A percentile compares a stretch with the other conserved stretches of the same genome.
Evolutionary conservation across 1,140 invertebrate species (phyloP).

Genomic region (Harpegnathos saltator): DNA sequence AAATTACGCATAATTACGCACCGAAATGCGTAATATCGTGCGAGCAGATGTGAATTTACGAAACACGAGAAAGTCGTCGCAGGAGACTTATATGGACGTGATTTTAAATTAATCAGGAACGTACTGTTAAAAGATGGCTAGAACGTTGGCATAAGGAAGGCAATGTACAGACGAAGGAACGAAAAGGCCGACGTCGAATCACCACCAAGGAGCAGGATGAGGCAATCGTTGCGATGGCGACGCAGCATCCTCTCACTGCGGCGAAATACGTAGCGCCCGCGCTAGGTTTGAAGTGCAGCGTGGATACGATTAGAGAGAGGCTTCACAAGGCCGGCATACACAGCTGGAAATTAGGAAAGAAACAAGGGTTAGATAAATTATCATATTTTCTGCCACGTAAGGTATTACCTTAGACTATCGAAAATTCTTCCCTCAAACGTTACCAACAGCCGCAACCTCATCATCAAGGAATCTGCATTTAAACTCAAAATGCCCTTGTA

Average conservation of each 20-base stretch:
- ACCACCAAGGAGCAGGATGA: conserved; percentile 85
- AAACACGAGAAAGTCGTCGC: conserved; percentile 19
- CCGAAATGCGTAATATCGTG: too few species aligned
- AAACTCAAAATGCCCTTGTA: not conserved
- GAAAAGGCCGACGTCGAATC: conserved; percentile 83
- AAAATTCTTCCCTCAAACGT: conserved; percentile 1
- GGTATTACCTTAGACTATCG: not conserved
- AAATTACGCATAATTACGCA: not conserved
- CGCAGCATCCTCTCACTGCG: conserved; percentile 83
- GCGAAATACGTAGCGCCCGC: conserved; percentile 84
- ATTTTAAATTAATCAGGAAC: conserved; percentile 76
- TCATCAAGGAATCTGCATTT: not conserved
- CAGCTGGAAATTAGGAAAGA: conserved; percentile 85
- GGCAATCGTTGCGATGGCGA: conserved; percentile 84
- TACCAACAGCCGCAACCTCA: not conserved
- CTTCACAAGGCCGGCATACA: conserved; percentile 85
- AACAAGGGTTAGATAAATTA: conserved; percentile 79
- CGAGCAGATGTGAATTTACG: conserved; percentile 16
- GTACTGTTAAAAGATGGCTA: conserved; percentile 84
- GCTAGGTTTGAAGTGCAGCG: conserved; percentile 83
- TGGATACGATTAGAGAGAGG: conserved; percentile 84
- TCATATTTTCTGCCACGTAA: not conserved
- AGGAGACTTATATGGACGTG: conserved; percentile 48
- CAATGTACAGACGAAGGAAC: conserved; percentile 84
- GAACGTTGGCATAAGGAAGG: conserved; percentile 85